Percentiles rank a stretch among this genome's conserved stretches.
These are phyloP conservation scores for Taurulus bubalis DNA, from an alignment of 2,113 vertebrate genomes.

Conservation along the genomic window DNA sequence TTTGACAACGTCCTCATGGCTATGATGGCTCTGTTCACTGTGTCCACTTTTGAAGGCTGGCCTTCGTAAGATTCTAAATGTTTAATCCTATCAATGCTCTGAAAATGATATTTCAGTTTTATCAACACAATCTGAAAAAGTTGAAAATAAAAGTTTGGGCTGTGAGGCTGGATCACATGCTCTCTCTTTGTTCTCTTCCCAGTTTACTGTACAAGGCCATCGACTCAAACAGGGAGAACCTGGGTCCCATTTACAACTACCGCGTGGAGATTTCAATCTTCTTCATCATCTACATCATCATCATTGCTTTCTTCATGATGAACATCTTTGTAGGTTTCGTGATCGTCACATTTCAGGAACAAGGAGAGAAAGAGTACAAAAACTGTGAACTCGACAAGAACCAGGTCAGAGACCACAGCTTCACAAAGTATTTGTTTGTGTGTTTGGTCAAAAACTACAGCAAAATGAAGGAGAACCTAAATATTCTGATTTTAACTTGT, in stretches of 20 bases:
- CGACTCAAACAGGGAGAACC: slow-evolving; percentile 95
- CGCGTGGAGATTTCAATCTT: slow-evolving; percentile 99
- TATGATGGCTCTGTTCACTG: slow-evolving; percentile 99
- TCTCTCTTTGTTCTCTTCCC: slow-evolving; percentile 31
- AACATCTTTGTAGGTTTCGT: slow-evolving; percentile 99
- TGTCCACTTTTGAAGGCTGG: slow-evolving; percentile 99
- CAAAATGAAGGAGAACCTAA: not conserved
- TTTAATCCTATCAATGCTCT: not conserved
- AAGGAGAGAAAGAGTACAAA: slow-evolving; percentile 99
- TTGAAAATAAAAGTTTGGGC: not conserved
- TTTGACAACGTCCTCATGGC: slow-evolving; percentile 98
- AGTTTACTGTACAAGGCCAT: slow-evolving; percentile 98
- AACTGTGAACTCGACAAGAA: slow-evolving; percentile 99
- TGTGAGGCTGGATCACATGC: not conserved
- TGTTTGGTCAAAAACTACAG: not conserved
- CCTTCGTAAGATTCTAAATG: slow-evolving; percentile 89
- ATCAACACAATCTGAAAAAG: not conserved
- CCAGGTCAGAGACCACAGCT: slow-evolving; percentile 89
- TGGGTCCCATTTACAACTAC: slow-evolving; percentile 97
- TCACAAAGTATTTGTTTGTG: not conserved
- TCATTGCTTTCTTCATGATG: slow-evolving; percentile 99
- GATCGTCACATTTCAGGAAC: slow-evolving; percentile 99
- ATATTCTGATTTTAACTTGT: not conserved
- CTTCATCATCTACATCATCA: slow-evolving; percentile 99
- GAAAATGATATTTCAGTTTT: not conserved